Evolutionary conservation across 2,888 invertebrate species (phyloP).

Genomic region (Lepeophtheirus nordmannii): DNA sequence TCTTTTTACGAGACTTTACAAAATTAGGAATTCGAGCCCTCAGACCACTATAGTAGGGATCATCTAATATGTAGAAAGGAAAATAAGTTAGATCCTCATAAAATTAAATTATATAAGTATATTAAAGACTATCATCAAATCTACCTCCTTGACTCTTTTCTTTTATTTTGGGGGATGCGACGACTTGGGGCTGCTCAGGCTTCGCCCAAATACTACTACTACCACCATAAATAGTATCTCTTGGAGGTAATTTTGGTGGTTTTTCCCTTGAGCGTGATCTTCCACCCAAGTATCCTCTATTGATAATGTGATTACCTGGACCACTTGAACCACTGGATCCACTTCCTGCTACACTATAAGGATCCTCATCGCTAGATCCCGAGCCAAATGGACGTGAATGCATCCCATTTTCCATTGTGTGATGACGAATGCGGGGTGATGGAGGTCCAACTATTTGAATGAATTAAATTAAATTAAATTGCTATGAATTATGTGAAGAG

Average conservation of each 20-base stretch:
- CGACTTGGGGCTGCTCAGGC: neutral
- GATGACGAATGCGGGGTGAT: constrained; percentile 11
- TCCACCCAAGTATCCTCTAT: constrained; percentile 22
- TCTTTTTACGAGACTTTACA: constrained; percentile 44
- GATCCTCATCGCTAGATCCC: constrained; percentile 55
- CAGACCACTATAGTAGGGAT: constrained; percentile 84
- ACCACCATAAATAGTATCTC: constrained; percentile 54
- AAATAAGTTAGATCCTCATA: constrained; percentile 15
- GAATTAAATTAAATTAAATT: no score
- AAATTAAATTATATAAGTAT: no score
- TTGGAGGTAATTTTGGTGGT: constrained; percentile 77
- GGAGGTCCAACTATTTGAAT: neutral
- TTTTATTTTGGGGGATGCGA: neutral
- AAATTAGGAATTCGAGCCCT: constrained; percentile 84
- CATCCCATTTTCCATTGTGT: neutral
- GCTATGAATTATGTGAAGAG: no score
- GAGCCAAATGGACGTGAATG: constrained; percentile 19
- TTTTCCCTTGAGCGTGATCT: constrained; percentile 51
- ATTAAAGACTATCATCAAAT: neutral
- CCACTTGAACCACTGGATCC: constrained; percentile 31
- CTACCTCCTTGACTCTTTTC: constrained; percentile 3
- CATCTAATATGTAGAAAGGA: constrained; percentile 58
- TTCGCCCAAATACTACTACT: constrained; percentile 10
- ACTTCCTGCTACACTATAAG: constrained; percentile 66
- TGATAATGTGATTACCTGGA: constrained; percentile 2